Percentiles rank a stretch among this genome's conserved stretches.
These are phyloP conservation scores for Callosobruchus maculatus DNA, from an alignment of 2,888 invertebrate genomes.

Conservation along the genomic window DNA sequence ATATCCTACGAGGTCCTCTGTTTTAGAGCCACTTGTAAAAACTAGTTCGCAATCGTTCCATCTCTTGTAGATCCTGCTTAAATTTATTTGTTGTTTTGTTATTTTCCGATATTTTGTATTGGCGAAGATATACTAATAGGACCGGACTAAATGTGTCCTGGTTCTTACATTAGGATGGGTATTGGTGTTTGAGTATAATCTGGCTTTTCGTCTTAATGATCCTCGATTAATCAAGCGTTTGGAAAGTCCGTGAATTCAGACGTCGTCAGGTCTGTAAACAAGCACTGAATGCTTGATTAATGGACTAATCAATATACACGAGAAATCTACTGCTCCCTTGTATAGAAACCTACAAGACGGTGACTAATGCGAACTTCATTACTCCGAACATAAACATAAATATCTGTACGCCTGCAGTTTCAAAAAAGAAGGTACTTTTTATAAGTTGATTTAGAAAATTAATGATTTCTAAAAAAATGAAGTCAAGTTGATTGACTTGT, in stretches of 20 bases:
- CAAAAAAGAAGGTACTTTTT: too few species aligned
- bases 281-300: neutral
- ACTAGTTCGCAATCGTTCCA: too few species aligned
- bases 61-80: too few species aligned
- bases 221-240: neutral
- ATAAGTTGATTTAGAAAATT: too few species aligned
- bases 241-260: neutral
- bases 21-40: too few species aligned
- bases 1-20: too few species aligned
- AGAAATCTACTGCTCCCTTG: neutral
- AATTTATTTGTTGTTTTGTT: too few species aligned
- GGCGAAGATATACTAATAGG: too few species aligned
- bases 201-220: neutral
- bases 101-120: too few species aligned
- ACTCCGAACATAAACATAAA: neutral
- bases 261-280: neutral
- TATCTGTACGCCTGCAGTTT: too few species aligned
- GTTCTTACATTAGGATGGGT: neutral
- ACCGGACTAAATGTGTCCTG: neutral
- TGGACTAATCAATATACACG: neutral
- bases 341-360: neutral
- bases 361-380: neutral
- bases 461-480: too few species aligned
- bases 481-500: too few species aligned
- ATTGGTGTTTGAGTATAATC: neutral